Base-by-base conservation (phyloP, 2,113 vertebrate species). In the Sminthopsis crassicaudata region DNA sequence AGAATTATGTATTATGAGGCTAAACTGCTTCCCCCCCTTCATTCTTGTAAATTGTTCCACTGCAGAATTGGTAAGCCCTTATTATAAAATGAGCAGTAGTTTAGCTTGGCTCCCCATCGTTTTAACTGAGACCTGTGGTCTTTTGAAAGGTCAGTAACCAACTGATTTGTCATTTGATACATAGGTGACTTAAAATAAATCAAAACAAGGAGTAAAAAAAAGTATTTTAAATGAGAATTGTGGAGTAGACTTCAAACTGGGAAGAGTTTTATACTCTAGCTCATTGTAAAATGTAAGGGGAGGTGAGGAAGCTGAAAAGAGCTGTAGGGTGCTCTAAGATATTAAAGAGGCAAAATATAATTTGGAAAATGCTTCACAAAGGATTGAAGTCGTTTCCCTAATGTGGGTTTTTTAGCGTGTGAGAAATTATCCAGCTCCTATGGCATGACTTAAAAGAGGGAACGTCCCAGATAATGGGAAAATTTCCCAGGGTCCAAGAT, bases 121-220 rank as follows among this genome's bases (percentile, higher is more conserved):
- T 98, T 98, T 95, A 94, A 93, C 91, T 97, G 95, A 95, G 84
- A 67, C 97, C 94, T 89, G 42, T 96, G 94, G 94, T 93, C 94
- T 52, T 97, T 96, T 91, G 93, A 98, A 98, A 98, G 95, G 97
- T 98, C 97, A 97, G 48, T 89, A 95, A 97, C 97, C 94, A 96
- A 93, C 52, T 96, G 90, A 91, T 97, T 97, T 97, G 93, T 96
- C 89, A 96, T 97, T 96, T 96, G 95, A 96, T 94, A 97, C 46
- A 52, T 90, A 93, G 93, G 10, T 27, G 25, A 97, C 94, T 97
- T 95, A 7, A 96, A 97, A 97, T 95, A 95, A 95, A 96, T 91
- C 91, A 92, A 96, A 96, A 97, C 90, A 97, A 97, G 53, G 3
- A 48, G 89, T 95, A 91, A 95, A 52, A 97, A 95, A 97, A 84